These are phyloP conservation scores for Drepana falcataria DNA, from an alignment of 2,888 invertebrate species.

Conservation along the genomic window DNA sequence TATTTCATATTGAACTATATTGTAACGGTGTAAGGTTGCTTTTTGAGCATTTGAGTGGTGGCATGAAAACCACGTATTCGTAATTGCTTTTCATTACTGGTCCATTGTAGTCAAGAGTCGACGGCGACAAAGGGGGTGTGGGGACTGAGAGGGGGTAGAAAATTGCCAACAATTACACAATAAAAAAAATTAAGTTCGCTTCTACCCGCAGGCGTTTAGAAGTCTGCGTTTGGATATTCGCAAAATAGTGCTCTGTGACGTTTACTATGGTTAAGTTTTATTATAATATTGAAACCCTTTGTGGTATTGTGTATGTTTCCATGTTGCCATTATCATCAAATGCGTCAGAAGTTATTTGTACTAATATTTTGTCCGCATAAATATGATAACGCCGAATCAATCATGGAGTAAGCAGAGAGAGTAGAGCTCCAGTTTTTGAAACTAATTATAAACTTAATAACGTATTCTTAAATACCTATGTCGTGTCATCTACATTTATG, in stretches of 20 bases:
- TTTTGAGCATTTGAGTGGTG: constrained; percentile 20
- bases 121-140: constrained; percentile 19
- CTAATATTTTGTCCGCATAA: too few relatives aligned
- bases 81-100: constrained; percentile 76
- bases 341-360: too few relatives aligned
- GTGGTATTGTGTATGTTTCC: too few relatives aligned
- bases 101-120: constrained; percentile 58
- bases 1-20: constrained; percentile 26
- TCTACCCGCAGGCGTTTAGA: constrained; percentile 20
- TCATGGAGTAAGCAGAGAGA: too few relatives aligned
- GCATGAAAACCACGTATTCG: constrained; percentile 71
- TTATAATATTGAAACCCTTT: not conserved
- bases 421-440: too few relatives aligned
- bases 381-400: too few relatives aligned
- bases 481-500: too few relatives aligned
- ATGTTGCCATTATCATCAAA: too few relatives aligned
- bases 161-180: constrained; percentile 72
- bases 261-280: not conserved
- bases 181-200: constrained; percentile 62
- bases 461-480: too few relatives aligned
- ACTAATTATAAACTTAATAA: too few relatives aligned
- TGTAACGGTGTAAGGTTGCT: constrained; percentile 21
- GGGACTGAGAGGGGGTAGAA: constrained; percentile 26
- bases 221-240: not conserved
- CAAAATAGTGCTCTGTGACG: not conserved